Percentiles rank a stretch among this genome's conserved stretches.
Conservation (phyloP, 2,113 vertebrate species). For the Mormyrus iriodes region DNA sequence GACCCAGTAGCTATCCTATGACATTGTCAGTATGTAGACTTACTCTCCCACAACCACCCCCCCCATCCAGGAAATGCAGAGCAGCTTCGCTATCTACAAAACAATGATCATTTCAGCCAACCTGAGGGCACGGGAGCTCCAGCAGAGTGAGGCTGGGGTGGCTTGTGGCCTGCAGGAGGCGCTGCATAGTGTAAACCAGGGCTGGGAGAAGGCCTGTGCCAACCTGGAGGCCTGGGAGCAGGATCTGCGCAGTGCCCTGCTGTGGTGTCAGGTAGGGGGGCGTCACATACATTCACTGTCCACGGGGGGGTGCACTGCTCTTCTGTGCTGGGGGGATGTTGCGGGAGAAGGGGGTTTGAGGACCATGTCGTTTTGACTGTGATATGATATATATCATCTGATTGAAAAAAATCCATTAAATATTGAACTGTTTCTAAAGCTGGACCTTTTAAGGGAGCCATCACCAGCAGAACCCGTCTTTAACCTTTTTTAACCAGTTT, state of each 20-base stretch:
- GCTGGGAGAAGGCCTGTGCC: conserved; percentile 65
- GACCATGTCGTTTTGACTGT: not conserved
- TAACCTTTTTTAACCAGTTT: too few relatives aligned
- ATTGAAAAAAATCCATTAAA: too few relatives aligned
- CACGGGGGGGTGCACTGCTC: not conserved
- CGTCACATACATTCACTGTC: too few relatives aligned
- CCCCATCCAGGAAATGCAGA: conserved; percentile 67
- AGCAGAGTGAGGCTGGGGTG: conserved; percentile 44
- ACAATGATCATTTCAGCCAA: conserved; percentile 69
- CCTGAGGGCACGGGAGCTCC: conserved; percentile 58
- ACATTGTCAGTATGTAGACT: not conserved
- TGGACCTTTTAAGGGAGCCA: too few relatives aligned
- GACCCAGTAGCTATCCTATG: not conserved
- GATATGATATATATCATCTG: not conserved
- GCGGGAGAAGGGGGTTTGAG: not conserved
- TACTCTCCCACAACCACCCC: not conserved
- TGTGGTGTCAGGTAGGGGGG: conserved; percentile 72
- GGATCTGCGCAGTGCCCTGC: conserved; percentile 63
- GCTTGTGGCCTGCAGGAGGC: conserved; percentile 57
- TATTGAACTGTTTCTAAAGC: too few relatives aligned
- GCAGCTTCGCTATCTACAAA: conserved; percentile 72
- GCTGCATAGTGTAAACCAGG: conserved; percentile 62
- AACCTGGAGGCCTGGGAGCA: conserved; percentile 69
- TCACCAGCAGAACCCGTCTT: too few relatives aligned
- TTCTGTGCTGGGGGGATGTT: not conserved